Evolutionary conservation across 1,140 invertebrate genomes (phyloP).

Genomic region (Pygmarrhopalites habei): DNA sequence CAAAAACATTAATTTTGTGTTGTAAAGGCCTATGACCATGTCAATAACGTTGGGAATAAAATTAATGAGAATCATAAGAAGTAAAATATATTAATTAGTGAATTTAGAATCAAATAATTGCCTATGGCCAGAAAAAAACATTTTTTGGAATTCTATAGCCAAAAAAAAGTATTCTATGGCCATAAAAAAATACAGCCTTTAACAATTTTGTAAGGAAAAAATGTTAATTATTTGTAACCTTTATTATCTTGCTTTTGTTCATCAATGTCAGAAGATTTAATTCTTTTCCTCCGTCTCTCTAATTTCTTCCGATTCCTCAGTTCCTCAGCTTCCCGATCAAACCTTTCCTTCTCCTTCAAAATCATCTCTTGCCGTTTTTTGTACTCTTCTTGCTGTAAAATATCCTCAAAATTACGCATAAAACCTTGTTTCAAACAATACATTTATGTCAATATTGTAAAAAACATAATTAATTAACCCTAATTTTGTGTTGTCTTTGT

Average conservation of each 20-base stretch:
- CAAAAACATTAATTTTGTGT: too few relatives aligned
- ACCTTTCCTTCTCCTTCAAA: conserved; percentile 3
- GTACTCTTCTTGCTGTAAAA: conserved; percentile 9
- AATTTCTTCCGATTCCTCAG: neutral
- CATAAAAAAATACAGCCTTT: too few relatives aligned
- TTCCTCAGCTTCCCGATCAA: conserved; percentile 3
- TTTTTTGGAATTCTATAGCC: too few relatives aligned
- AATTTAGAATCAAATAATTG: too few relatives aligned
- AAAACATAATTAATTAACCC: neutral
- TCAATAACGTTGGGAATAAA: too few relatives aligned
- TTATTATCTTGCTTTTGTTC: neutral
- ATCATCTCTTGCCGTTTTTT: conserved; percentile 4
- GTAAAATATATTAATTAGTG: too few relatives aligned
- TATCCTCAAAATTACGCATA: neutral
- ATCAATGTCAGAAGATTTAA: neutral
- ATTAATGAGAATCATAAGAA: too few relatives aligned
- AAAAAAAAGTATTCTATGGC: too few relatives aligned
- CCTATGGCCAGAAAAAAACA: too few relatives aligned
- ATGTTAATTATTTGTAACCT: too few relatives aligned
- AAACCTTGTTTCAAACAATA: neutral
- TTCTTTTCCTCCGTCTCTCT: neutral
- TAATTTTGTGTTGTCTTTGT: neutral
- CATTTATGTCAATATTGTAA: neutral
- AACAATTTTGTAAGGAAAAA: too few relatives aligned
- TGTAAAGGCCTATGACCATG: too few relatives aligned